phyloP scores from a whole-genome alignment of 2,113 vertebrate species.

The Nymphicus hollandicus region DNA sequence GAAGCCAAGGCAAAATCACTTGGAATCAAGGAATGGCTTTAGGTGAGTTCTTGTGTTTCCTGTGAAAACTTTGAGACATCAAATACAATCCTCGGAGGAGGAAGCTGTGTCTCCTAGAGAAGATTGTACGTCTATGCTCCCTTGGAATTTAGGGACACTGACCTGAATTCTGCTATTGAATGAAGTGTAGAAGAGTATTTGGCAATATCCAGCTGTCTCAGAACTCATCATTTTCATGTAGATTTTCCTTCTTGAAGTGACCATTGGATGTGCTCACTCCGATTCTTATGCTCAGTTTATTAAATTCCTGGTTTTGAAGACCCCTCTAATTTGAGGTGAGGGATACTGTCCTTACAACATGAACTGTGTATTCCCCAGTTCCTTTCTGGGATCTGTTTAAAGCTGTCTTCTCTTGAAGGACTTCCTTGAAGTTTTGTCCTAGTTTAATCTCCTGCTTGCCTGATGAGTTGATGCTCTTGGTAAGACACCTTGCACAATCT shows the following conservation, averaged over 20 bases:
- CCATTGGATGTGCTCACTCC: neutral
- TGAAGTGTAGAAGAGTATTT: neutral
- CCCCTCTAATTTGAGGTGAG: neutral
- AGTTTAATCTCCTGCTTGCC: neutral
- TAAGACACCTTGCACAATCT: neutral
- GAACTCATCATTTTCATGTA: neutral
- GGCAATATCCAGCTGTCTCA: neutral
- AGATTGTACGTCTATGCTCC: neutral
- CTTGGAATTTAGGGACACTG: neutral
- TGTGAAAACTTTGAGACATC: neutral
- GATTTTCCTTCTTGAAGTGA: neutral
- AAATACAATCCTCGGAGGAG: neutral
- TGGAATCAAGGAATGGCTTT: neutral
- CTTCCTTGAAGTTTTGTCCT: neutral
- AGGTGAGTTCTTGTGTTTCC: neutral
- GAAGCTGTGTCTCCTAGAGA: neutral
- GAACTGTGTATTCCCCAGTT: neutral
- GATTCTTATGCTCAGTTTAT: neutral
- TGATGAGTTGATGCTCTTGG: neutral
- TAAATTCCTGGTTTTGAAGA: neutral
- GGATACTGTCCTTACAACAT: neutral
- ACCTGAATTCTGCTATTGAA: neutral
- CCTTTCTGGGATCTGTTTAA: neutral
- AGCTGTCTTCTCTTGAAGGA: neutral
- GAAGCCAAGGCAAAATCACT: neutral